Evolutionary conservation across 1,140 invertebrate species (phyloP), one percentile per base, ranked within the genome.

Genomic region (Penaeus japonicus): DNA sequence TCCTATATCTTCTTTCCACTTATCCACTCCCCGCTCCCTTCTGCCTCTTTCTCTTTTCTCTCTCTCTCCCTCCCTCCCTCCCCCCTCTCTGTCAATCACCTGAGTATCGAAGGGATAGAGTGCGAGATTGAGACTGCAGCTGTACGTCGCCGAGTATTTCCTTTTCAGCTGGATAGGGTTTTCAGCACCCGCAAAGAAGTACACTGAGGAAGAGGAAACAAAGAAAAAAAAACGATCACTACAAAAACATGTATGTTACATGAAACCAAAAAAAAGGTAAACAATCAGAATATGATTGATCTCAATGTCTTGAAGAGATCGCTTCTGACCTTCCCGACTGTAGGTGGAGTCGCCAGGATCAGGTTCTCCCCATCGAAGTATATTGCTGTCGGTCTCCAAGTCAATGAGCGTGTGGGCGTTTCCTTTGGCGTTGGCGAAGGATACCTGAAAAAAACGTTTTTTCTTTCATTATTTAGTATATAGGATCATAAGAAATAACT

Each of bases 291-390:
- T 47, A 12, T 47, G 47, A 47, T 12, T 12, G 47, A 39, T 47
- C 47, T 47, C 47, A 1, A 47, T 47, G 15, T 12, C 47, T 47
- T 10, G 47, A 47, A 47, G 47, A 1, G 47, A 47, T 91, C 94
- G 92, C 55, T 92, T 92, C 93, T 97, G 96, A 93, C 97, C 96
- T 62, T 95, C 95, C 85, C 94, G 93, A 91, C 96, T 95, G 53
- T 30, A 91, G 91, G 92, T 96, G 96, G 22, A 22, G 82, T 84
- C 82, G 15, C 82, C 82, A 2, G 27, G 20, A 5, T 18, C 4
- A 18, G 62, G 18, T 27, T 32, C 39, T 27, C 82, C 82, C 32
- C 39, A 20, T 7, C 82, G 57, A n/a, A 84, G 62, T 24, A 84
- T 55, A 7, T 35, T 17, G 30, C 82, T 35, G 20, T 70, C 65